A percentile compares a stretch with the other conserved stretches of the same genome.
Evolutionary conservation across 2,113 vertebrate genomes (phyloP).

Genomic region (Thymallus thymallus): DNA sequence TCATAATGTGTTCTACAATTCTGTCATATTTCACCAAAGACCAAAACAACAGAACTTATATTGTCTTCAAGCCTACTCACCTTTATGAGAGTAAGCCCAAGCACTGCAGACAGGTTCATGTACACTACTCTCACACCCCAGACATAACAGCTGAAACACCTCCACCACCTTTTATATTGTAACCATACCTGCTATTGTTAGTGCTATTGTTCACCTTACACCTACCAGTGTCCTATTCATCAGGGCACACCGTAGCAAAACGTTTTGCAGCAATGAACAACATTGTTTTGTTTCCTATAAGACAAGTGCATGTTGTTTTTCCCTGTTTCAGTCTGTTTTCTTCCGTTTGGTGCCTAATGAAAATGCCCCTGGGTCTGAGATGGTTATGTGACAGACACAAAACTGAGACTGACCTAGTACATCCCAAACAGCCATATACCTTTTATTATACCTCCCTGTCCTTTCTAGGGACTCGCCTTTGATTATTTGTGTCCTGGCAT

Average conservation of each 20-base stretch:
- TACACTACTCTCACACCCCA: slow-evolving; percentile 27
- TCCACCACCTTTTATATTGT: slow-evolving; percentile 63
- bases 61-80: slow-evolving; percentile 14
- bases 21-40: no score
- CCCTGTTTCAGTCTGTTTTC: no score
- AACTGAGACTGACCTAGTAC: slow-evolving; percentile 62
- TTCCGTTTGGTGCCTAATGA: background rate
- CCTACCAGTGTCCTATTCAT: background rate
- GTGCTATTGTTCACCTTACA: slow-evolving; percentile 36
- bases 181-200: slow-evolving; percentile 48
- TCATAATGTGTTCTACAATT: no score
- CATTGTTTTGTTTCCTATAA: no score
- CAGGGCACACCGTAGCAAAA: no score
- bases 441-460: slow-evolving; percentile 37
- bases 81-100: slow-evolving; percentile 10
- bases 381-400: slow-evolving; percentile 12
- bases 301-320: no score
- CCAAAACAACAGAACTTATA: no score
- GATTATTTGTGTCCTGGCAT: slow-evolving; percentile 37
- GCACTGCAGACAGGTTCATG: slow-evolving; percentile 26
- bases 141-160: slow-evolving; percentile 29
- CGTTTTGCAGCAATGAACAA: no score
- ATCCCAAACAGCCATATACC: slow-evolving; percentile 34
- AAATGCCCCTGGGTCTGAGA: background rate
- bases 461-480: slow-evolving; percentile 10